Conservation (phyloP, 2,888 invertebrate genomes). For the Loripinus fragilis region DNA sequence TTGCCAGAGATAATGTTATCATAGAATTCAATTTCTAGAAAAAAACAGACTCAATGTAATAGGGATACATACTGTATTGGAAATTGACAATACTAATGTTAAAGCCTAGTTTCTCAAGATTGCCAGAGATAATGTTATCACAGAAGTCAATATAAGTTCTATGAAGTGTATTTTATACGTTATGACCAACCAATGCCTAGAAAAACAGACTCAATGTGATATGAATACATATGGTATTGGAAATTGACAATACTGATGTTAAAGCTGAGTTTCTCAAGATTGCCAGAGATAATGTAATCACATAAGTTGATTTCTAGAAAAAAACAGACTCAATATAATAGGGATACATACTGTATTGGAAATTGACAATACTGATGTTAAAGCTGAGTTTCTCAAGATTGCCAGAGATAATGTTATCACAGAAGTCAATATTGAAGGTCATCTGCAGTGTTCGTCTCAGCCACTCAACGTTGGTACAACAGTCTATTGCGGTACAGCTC, state of each 20-base stretch:
- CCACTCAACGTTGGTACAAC: constrained; percentile 48
- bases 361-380: constrained; percentile 39
- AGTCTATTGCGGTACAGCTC: constrained; percentile 42
- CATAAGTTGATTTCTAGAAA: no score
- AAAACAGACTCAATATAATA: no score
- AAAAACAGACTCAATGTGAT: no score
- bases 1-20: no score
- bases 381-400: constrained; percentile 49
- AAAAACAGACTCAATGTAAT: no score
- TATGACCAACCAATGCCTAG: no score
- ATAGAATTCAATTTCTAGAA: no score
- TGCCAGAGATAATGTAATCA: no score
- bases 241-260: constrained; percentile 42
- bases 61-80: constrained; percentile 50
- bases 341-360: constrained; percentile 51
- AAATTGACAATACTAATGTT: constrained; percentile 42
- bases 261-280: no score
- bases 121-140: constrained; percentile 38
- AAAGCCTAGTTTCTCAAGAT: constrained; percentile 49
- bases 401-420: constrained; percentile 40
- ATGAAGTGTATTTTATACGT: no score
- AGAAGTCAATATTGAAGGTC: constrained; percentile 35
- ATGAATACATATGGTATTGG: constrained; percentile 48
- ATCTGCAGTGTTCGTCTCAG: constrained; percentile 20
- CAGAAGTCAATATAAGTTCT: constrained; percentile 35